Evolutionary conservation across 2,888 invertebrate species (phyloP).

Genomic region (Philereme transversata): DNA sequence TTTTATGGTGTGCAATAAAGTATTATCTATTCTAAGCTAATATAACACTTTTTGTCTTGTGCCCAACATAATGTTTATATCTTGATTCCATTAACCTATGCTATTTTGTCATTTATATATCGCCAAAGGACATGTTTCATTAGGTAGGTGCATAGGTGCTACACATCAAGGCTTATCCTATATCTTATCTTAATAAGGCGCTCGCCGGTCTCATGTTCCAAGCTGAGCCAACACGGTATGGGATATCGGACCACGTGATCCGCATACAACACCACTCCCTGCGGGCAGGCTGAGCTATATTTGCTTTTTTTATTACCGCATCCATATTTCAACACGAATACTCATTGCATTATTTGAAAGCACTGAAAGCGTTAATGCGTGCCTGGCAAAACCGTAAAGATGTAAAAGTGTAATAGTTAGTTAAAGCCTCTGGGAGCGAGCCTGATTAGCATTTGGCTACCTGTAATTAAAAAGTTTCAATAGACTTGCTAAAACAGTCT

Average conservation of each 20-base stretch:
- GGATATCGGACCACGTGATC: slow-evolving; percentile 66
- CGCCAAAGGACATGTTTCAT: neutral
- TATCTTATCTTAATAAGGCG: too few species aligned
- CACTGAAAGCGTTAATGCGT: slow-evolving; percentile 72
- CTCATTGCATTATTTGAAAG: slow-evolving; percentile 74
- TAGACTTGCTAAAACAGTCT: too few species aligned
- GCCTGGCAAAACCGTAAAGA: slow-evolving; percentile 56
- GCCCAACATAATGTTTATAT: too few species aligned
- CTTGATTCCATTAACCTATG: too few species aligned
- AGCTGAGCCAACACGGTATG: slow-evolving; percentile 43
- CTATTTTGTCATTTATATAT: too few species aligned
- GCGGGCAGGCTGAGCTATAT: slow-evolving; percentile 65
- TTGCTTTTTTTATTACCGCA: slow-evolving; percentile 77
- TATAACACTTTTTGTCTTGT: too few species aligned
- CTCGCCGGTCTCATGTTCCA: slow-evolving; percentile 9
- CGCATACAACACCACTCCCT: slow-evolving; percentile 56
- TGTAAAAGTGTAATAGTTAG: neutral
- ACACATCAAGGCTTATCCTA: neutral
- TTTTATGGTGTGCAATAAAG: too few species aligned
- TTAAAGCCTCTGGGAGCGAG: too few species aligned
- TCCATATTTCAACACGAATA: slow-evolving; percentile 78
- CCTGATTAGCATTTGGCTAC: too few species aligned
- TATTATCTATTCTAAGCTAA: too few species aligned
- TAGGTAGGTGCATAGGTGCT: neutral
- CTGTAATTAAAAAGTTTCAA: too few species aligned